Evolutionary conservation across 2,113 vertebrate genomes (phyloP).

Genomic region (Callionymus lyra): DNA sequence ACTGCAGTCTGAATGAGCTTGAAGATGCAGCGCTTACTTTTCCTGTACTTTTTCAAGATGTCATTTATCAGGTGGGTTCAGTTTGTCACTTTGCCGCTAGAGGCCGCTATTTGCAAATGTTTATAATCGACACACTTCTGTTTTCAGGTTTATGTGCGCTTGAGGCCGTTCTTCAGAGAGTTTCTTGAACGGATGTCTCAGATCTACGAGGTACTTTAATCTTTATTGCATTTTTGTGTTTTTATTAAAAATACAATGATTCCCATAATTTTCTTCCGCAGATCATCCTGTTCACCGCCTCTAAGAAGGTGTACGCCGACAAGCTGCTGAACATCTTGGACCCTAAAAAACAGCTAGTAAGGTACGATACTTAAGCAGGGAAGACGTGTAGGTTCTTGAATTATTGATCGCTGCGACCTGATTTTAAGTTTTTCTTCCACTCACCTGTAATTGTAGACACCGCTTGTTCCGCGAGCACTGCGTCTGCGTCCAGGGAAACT

Average conservation of each 20-base stretch:
- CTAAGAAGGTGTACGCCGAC: slow-evolving; percentile 99
- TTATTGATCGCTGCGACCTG: slow-evolving; percentile 42
- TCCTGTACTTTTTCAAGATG: slow-evolving; percentile 97
- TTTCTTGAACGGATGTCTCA: slow-evolving; percentile 98
- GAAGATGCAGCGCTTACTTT: slow-evolving; percentile 98
- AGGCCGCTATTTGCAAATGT: slow-evolving; percentile 11
- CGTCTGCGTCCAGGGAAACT: slow-evolving; percentile 98
- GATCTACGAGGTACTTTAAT: slow-evolving; percentile 87
- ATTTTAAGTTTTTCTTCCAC: slow-evolving; percentile 5
- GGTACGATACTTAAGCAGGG: slow-evolving; percentile 60
- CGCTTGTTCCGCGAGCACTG: slow-evolving; percentile 98
- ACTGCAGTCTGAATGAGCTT: slow-evolving; percentile 97
- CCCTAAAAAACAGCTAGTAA: slow-evolving; percentile 97
- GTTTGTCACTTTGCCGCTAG: slow-evolving; percentile 23
- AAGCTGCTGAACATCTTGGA: slow-evolving; percentile 98
- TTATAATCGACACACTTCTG: neutral
- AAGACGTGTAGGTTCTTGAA: slow-evolving; percentile 31
- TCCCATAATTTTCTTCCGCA: slow-evolving; percentile 26
- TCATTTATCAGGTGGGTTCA: slow-evolving; percentile 90
- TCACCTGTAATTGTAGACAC: slow-evolving; percentile 69
- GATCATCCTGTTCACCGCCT: slow-evolving; percentile 99
- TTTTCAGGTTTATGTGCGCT: slow-evolving; percentile 87
- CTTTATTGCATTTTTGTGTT: neutral
- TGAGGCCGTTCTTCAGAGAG: slow-evolving; percentile 97
- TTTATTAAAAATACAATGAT: neutral